These are phyloP conservation scores for Myotis pilosus DNA, from an alignment of 2,797 vertebrate genomes.

Conservation along the genomic window DNA sequence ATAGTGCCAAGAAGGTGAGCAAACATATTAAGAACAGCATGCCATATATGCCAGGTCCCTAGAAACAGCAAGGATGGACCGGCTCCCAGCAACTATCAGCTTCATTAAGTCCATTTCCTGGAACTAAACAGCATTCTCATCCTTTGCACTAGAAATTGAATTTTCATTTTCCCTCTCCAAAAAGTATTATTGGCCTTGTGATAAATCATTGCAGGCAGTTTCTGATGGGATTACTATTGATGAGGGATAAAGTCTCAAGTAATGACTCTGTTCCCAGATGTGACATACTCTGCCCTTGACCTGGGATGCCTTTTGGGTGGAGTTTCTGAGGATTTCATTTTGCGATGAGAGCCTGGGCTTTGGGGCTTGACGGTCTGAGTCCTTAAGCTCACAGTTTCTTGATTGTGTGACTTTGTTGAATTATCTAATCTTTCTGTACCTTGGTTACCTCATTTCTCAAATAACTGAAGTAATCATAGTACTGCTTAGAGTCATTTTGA, in stretches of 20 bases:
- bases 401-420: neutral
- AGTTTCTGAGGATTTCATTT: neutral
- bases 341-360: neutral
- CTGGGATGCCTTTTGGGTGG: neutral
- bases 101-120: neutral
- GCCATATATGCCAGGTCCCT: too few relatives aligned
- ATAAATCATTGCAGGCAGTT: neutral
- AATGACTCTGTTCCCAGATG: conserved; percentile 35
- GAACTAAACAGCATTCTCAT: neutral
- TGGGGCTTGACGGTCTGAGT: neutral
- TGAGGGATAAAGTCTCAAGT: neutral
- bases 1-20: too few relatives aligned
- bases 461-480: neutral
- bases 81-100: too few relatives aligned
- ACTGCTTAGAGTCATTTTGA: neutral
- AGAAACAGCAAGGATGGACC: too few relatives aligned
- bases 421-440: neutral
- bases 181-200: neutral
- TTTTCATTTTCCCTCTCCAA: neutral
- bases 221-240: conserved; percentile 14
- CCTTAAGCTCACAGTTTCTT: neutral
- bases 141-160: conserved; percentile 33
- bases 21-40: too few relatives aligned
- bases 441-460: neutral
- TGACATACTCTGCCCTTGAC: neutral